Base-by-base conservation (phyloP, 2,113 vertebrate species). In the Anas platyrhynchos region DNA sequence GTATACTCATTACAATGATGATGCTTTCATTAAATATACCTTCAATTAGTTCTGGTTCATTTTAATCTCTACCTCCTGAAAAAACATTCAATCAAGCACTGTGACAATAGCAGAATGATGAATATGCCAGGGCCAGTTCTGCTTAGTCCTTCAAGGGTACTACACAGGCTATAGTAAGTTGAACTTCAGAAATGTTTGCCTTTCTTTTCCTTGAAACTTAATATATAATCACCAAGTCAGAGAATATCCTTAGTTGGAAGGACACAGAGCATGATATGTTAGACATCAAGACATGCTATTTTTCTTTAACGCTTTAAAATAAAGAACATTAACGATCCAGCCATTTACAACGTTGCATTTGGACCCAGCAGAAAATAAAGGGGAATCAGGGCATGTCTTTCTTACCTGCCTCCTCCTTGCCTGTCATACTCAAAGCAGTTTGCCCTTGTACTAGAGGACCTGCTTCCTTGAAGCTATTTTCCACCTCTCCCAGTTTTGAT, bases 31-130 rank as follows among this genome's bases (percentile, higher is more conserved):
- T 77, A 73, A 95, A 86, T 93, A 54, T 82, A 81, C 86, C 91
- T 97, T 86, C 92, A 92, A 90, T 97, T 95, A 95, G 52, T 96
- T 94, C 83, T 96, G 78, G 71, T 96, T 97, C 83, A 83, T 97
- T 97, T 96, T 95, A 67, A 84, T 92, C 58, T 96, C 48, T 91
- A 32, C 65, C 27, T 97, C 36, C 76, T 74, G 52, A 93, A 96
- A 96, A 93, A 95, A 38, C 83, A 73, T 96, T 96, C 69, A 82
- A 3, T 96, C 76, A 92, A 61, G 36, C 26, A 10, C 29, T n/a
- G 31, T 55, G 69, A 94, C 84, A 93, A 83, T 78, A 92, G 15
- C 84, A 87, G 94, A 95, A 84, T 89, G 84, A 95, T 32, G 91
- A 96, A 83, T 95, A 26, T 22, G 25, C 63, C 75, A 80, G 80